Conservation (phyloP, 2,113 vertebrate species). For the Thymallus thymallus region DNA sequence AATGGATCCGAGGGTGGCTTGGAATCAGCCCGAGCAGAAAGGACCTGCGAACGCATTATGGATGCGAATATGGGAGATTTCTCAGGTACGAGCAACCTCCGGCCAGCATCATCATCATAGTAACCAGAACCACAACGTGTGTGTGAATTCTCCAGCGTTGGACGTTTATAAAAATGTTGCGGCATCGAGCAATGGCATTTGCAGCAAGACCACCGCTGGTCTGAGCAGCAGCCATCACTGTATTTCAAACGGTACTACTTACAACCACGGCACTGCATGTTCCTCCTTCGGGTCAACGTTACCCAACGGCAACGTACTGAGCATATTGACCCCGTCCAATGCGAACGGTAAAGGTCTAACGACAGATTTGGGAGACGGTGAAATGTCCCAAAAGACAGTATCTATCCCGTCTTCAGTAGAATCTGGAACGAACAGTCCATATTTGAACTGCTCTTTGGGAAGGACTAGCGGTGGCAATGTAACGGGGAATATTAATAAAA, state of each 20-base stretch:
- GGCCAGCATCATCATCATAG: constrained; percentile 74
- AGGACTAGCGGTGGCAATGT: constrained; percentile 65
- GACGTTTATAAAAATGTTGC: constrained; percentile 72
- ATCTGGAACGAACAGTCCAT: constrained; percentile 79
- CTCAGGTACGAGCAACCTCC: constrained; percentile 78
- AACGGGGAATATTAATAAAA: constrained; percentile 64
- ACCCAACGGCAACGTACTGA: constrained; percentile 51
- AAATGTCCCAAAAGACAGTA: constrained; percentile 77
- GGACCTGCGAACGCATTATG: constrained; percentile 97
- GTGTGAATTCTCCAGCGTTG: constrained; percentile 79
- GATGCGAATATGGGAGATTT: constrained; percentile 98
- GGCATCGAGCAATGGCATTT: constrained; percentile 61
- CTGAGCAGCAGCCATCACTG: constrained; percentile 59
- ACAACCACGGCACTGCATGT: constrained; percentile 49
- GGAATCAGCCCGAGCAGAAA: constrained; percentile 98
- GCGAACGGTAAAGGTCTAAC: constrained; percentile 27
- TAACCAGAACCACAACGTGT: constrained; percentile 78
- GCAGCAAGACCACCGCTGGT: constrained; percentile 44
- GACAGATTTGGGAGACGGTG: constrained; percentile 56
- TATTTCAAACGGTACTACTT: constrained; percentile 53
- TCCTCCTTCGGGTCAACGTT: constrained; percentile 45
- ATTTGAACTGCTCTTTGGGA: constrained; percentile 74
- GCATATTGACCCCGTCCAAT: constrained; percentile 30
- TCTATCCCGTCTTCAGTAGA: constrained; percentile 80
- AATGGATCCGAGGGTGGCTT: constrained; percentile 98